Conservation (phyloP, 2,888 invertebrate genomes). For the Machimus rusticus region DNA sequence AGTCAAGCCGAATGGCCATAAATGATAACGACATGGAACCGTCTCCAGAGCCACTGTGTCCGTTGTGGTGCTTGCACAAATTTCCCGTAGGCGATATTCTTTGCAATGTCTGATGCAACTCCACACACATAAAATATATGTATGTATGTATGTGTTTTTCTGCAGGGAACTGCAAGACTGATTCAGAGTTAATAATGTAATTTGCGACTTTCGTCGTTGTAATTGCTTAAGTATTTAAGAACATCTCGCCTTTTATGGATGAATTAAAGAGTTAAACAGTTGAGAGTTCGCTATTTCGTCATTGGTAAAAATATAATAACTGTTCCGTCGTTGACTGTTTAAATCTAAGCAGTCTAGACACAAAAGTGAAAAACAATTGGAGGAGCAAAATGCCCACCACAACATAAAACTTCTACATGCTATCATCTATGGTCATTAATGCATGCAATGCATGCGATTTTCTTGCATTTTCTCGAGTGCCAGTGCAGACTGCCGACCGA, state of each 20-base stretch:
- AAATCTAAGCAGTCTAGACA: not conserved
- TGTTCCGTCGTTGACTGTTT: not conserved
- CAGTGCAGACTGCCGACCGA: not conserved
- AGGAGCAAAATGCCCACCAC: not conserved
- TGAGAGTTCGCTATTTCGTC: not conserved
- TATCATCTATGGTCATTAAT: slow-evolving; percentile 30
- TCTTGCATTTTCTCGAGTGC: not conserved
- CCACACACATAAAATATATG: not conserved
- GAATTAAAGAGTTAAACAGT: too few species aligned
- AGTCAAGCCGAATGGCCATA: not conserved
- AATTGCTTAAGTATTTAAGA: not conserved
- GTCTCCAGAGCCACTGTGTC: not conserved
- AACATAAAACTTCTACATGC: slow-evolving; percentile 15
- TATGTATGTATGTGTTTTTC: not conserved
- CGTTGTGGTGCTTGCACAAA: not conserved
- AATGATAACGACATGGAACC: not conserved
- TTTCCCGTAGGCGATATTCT: not conserved
- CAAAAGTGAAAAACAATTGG: not conserved
- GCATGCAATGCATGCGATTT: slow-evolving; percentile 31
- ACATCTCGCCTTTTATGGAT: not conserved
- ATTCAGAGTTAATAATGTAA: not conserved
- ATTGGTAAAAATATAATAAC: not conserved
- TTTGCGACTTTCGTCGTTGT: not conserved
- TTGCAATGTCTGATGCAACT: not conserved
- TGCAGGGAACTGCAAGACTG: not conserved